These are phyloP conservation scores for Arizona elegans DNA, from an alignment of 2,113 vertebrate species.

Conservation along the genomic window DNA sequence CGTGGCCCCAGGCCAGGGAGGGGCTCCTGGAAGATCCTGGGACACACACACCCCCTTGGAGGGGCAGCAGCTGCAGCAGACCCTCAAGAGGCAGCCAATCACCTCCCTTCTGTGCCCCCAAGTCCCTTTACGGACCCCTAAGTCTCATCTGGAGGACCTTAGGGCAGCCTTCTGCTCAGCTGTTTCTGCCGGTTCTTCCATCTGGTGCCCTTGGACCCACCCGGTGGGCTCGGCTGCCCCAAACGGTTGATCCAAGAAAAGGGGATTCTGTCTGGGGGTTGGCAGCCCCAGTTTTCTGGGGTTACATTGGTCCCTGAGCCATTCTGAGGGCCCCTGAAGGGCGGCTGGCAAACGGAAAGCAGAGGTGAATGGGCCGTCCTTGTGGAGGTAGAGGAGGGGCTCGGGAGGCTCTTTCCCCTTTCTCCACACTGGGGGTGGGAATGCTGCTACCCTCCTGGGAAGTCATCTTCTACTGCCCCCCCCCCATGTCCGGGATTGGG, in stretches of 20 bases:
- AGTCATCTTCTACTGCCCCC: background rate
- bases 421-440: background rate
- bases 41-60: rapidly evolving
- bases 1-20: background rate
- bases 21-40: background rate
- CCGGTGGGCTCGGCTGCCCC: background rate
- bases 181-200: background rate
- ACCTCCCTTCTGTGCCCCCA: background rate
- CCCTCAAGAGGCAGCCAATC: background rate
- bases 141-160: background rate
- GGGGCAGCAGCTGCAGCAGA: background rate
- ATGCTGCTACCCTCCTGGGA: background rate
- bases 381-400: background rate
- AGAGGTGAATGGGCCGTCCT: background rate
- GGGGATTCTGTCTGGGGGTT: background rate
- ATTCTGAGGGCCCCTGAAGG: background rate
- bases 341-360: background rate
- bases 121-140: background rate
- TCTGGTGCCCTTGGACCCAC: background rate
- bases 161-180: background rate
- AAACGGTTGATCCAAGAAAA: background rate
- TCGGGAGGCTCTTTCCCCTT: background rate
- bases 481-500: background rate
- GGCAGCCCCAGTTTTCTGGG: background rate
- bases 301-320: background rate